Base-by-base conservation (phyloP, 1,140 invertebrate genomes). In the Bombus consobrinus region DNA sequence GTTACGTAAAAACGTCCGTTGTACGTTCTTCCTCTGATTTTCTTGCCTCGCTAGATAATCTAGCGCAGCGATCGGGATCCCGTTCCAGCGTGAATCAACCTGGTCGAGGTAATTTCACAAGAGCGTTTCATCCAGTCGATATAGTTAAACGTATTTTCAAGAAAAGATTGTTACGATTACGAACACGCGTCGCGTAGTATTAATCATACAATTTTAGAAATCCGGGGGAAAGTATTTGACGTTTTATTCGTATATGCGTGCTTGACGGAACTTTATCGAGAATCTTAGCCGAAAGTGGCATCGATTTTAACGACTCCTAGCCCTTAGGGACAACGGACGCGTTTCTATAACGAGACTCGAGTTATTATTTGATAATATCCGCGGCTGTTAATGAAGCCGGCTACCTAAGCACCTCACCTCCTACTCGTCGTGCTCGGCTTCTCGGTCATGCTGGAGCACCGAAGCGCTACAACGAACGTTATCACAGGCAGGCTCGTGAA, bases 301-400 rank as follows among this genome's bases (percentile, higher is more conserved):
- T 85, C 76, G 83, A 85, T 80, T 53, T 53, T 12, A 1, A 5
- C 28, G 25, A 6, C 1, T 8, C 47, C 13, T n/a, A 39, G 32
- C 41, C 76, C 37, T 53, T 13, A 22, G 76, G 68, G 57, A 18
- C 34, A 41, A 43, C 32, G 43, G 12, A 41, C 32, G 15, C 74
- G 18, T 12, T 39, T 59, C 47, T 57, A n/a, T 39, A 13, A 71
- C 62, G 32, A 59, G 72, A 41, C 72, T 41, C 68, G 62, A 84
- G 88, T 89, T 90, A 90, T 89, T 90, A 89, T 89, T 89, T 74
- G 85, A 90, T 90, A 89, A 87, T 89, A 86, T 79, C 87, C 88
- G 78, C 69, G 84, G 88, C 79, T 81, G 74, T 78, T 89, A 89
- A 90, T 85, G 88, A 89, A 90, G 83, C 81, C 80, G 39, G 68